Evolutionary conservation across 2,113 vertebrate genomes (phyloP).

Genomic region (Pelusios castaneus): DNA sequence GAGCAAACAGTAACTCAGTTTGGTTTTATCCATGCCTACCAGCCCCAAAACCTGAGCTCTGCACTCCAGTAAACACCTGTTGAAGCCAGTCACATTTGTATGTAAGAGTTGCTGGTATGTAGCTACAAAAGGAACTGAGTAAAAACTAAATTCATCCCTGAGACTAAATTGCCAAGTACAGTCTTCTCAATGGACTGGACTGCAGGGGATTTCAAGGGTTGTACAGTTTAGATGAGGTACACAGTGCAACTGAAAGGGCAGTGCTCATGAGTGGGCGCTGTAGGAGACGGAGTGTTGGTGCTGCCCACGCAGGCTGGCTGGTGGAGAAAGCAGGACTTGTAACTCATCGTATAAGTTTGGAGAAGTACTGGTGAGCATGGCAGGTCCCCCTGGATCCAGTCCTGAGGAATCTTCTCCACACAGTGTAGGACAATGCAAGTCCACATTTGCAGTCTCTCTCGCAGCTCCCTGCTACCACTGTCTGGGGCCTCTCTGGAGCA

Average conservation of each 20-base stretch:
- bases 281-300: too few species aligned
- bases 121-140: neutral
- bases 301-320: neutral
- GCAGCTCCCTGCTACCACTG: too few species aligned
- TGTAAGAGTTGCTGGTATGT: neutral
- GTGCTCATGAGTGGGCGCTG: too few species aligned
- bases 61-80: neutral
- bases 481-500: too few species aligned
- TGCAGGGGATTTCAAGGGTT: neutral
- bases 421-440: too few species aligned
- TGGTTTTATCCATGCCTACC: neutral
- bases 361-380: neutral
- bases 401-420: neutral
- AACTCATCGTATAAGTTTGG: neutral
- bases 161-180: neutral
- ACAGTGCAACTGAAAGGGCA: neutral
- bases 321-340: neutral
- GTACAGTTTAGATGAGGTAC: neutral
- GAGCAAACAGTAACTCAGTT: neutral
- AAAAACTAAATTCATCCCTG: neutral
- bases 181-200: neutral
- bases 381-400: too few species aligned
- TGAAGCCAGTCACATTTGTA: neutral
- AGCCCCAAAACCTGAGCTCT: neutral
- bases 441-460: too few species aligned